A percentile compares a stretch with the other conserved stretches of the same genome.
Conservation (phyloP, 1,140 invertebrate genomes). For the Drosophila athabasca region DNA sequence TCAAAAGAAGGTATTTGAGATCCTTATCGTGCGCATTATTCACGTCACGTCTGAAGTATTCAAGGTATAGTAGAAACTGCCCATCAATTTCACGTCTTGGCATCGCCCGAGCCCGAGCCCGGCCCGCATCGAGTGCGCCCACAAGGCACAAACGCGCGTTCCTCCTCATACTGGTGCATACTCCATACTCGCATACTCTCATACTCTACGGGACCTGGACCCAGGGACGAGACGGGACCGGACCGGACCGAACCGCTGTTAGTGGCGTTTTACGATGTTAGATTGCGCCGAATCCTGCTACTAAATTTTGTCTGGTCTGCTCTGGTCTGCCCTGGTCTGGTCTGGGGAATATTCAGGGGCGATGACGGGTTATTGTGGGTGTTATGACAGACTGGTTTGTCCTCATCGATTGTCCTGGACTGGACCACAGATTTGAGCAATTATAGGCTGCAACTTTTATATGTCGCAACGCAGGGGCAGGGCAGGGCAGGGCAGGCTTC, state of each 20-base stretch:
- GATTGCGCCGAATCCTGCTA: slow-evolving; percentile 65
- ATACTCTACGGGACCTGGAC: too few species aligned
- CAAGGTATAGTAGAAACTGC: slow-evolving; percentile 66
- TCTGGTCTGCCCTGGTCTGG: background rate
- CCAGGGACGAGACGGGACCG: too few species aligned
- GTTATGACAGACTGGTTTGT: slow-evolving; percentile 64
- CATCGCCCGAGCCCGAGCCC: background rate
- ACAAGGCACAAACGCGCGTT: too few species aligned
- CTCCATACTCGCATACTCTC: background rate
- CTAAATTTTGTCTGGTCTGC: slow-evolving; percentile 52
- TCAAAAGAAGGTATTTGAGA: slow-evolving; percentile 67
- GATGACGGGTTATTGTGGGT: slow-evolving; percentile 75
- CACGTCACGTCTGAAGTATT: slow-evolving; percentile 80
- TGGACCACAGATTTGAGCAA: slow-evolving; percentile 55
- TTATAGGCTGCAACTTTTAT: slow-evolving; percentile 66
- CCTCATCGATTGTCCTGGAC: slow-evolving; percentile 50
- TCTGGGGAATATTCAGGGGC: slow-evolving; percentile 44
- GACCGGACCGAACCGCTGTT: background rate
- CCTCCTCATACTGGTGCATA: too few species aligned
- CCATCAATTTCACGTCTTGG: slow-evolving; percentile 60
- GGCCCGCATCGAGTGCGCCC: too few species aligned
- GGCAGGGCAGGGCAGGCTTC: too few species aligned
- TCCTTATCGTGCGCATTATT: slow-evolving; percentile 81
- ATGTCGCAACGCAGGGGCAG: slow-evolving; percentile 48
- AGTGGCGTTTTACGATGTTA: slow-evolving; percentile 45